These are phyloP conservation scores for Lordiphosa andalusiaca DNA, from an alignment of 2,888 invertebrate genomes.

Conservation along the genomic window DNA sequence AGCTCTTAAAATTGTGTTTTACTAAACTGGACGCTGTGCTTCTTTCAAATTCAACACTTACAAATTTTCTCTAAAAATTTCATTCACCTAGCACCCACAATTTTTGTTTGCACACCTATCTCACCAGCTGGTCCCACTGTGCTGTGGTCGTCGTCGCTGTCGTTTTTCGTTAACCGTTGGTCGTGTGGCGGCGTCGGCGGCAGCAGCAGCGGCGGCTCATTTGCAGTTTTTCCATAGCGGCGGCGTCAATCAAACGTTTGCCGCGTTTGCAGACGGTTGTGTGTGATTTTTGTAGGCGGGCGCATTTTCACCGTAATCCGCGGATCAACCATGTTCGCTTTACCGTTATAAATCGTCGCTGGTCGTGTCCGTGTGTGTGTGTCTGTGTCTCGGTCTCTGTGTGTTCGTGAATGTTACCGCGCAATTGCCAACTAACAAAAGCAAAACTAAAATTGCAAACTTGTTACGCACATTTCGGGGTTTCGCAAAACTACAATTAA, in stretches of 20 bases:
- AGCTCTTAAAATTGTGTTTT: too few species aligned
- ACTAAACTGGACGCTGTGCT: too few species aligned
- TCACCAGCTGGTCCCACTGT: neutral
- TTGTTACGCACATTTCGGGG: slow-evolving; percentile 43
- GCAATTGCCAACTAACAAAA: slow-evolving; percentile 36
- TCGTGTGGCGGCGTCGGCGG: slow-evolving; percentile 27
- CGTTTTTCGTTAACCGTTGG: slow-evolving; percentile 6
- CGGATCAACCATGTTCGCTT: slow-evolving; percentile 7
- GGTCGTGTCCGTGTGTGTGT: slow-evolving; percentile 12
- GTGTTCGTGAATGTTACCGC: slow-evolving; percentile 11
- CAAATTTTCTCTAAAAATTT: too few species aligned
- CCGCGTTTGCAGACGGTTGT: slow-evolving; percentile 65
- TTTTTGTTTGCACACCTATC: too few species aligned
- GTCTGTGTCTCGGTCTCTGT: slow-evolving; percentile 10
- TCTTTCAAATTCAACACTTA: too few species aligned
- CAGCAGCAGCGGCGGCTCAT: slow-evolving; percentile 37
- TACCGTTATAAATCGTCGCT: slow-evolving; percentile 10
- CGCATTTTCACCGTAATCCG: slow-evolving; percentile 9
- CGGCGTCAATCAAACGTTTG: slow-evolving; percentile 71
- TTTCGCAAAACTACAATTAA: slow-evolving; percentile 6
- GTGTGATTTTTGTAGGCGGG: slow-evolving; percentile 15
- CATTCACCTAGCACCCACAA: too few species aligned
- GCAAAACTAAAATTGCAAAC: slow-evolving; percentile 30
- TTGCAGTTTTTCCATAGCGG: slow-evolving; percentile 66
- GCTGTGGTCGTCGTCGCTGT: slow-evolving; percentile 8